A percentile compares a stretch with the other conserved stretches of the same genome.
These are phyloP conservation scores for Diaperis boleti DNA, from an alignment of 2,888 invertebrate species.

Conservation along the genomic window DNA sequence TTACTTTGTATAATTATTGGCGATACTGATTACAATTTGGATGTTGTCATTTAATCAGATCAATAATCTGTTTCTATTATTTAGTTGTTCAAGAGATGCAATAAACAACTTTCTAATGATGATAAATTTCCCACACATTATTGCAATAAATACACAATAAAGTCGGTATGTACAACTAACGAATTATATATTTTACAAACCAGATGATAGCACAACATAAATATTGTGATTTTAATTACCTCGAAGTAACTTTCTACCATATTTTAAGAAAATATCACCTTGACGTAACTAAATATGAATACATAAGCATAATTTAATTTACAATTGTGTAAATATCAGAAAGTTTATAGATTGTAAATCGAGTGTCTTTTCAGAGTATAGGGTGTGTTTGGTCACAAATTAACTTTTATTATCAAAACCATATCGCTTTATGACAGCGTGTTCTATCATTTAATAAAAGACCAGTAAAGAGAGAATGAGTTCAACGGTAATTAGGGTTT, in stretches of 20 bases:
- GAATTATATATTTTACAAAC: slow-evolving; percentile 22
- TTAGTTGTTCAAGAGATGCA: slow-evolving; percentile 4
- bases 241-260: slow-evolving; percentile 28
- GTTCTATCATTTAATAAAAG: not conserved
- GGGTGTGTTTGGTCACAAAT: slow-evolving; percentile 22
- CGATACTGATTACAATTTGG: too few species aligned
- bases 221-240: slow-evolving; percentile 34
- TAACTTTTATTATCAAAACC: slow-evolving; percentile 16
- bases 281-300: slow-evolving; percentile 30
- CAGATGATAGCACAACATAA: slow-evolving; percentile 33
- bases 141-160: slow-evolving; percentile 24
- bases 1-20: too few species aligned
- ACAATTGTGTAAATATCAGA: slow-evolving; percentile 19
- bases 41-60: too few species aligned
- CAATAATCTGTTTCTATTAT: too few species aligned
- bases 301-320: slow-evolving; percentile 35
- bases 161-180: slow-evolving; percentile 28
- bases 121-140: slow-evolving; percentile 36
- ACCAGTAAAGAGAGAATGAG: slow-evolving; percentile 9
- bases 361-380: slow-evolving; percentile 8
- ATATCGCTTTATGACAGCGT: not conserved
- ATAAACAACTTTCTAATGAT: slow-evolving; percentile 46
- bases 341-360: slow-evolving; percentile 23
- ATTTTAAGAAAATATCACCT: slow-evolving; percentile 28
- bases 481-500: not conserved